These are phyloP conservation scores for Chaetoderma sp. DNA, from an alignment of 2,888 invertebrate genomes.

Conservation along the genomic window DNA sequence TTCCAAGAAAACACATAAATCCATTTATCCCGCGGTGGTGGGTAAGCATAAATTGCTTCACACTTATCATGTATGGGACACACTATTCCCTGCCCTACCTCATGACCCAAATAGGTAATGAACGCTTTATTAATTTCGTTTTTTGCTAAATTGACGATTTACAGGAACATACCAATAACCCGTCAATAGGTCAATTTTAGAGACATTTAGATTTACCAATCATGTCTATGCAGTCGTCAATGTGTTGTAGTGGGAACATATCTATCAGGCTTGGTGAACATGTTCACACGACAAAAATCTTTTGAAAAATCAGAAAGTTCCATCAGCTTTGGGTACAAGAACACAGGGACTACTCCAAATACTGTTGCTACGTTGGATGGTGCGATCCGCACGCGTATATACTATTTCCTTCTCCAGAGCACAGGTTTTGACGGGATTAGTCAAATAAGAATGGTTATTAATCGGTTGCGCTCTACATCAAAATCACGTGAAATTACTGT, in stretches of 20 bases:
- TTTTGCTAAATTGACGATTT: constrained; percentile 23
- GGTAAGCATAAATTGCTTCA: constrained; percentile 24
- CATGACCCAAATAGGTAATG: constrained; percentile 37
- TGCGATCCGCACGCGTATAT: constrained; percentile 40
- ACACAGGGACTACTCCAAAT: constrained; percentile 42
- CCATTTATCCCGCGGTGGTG: constrained; percentile 23
- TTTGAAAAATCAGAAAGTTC: constrained; percentile 35
- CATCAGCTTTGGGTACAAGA: constrained; percentile 33
- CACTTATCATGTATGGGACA: constrained; percentile 29
- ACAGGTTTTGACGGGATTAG: constrained; percentile 14
- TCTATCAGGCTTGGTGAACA: too few relatives aligned
- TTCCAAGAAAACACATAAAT: constrained; percentile 31
- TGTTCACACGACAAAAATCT: too few relatives aligned
- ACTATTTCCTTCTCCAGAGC: constrained; percentile 28
- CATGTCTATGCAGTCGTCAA: too few relatives aligned
- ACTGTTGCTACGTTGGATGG: constrained; percentile 41
- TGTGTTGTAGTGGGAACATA: too few relatives aligned
- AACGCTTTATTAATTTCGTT: too few relatives aligned
- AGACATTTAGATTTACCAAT: not conserved
- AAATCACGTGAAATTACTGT: too few relatives aligned
- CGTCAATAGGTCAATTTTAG: not conserved
- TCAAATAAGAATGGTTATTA: constrained; percentile 19
- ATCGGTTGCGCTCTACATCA: too few relatives aligned
- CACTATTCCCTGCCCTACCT: constrained; percentile 36
- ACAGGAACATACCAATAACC: constrained; percentile 29